phyloP scores from a whole-genome alignment of 2,888 invertebrate species.

The Subacronicta megacephala region DNA sequence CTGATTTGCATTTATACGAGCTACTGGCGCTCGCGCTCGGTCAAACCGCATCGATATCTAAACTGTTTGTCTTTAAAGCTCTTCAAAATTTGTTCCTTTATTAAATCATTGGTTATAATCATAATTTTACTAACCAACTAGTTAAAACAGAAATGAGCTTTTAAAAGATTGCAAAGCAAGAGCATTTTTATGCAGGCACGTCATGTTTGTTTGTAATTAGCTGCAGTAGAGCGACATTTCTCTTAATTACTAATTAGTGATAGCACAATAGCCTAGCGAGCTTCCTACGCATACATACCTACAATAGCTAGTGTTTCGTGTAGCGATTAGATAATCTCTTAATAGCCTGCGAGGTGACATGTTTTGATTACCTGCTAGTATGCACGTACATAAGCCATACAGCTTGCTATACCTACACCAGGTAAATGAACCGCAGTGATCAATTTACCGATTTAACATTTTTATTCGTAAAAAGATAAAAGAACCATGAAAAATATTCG shows the following conservation, averaged over 20 bases:
- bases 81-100: constrained; percentile 51
- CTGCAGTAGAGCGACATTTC: constrained; percentile 40
- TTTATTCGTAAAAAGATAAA: constrained; percentile 1
- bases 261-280: constrained; percentile 39
- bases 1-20: constrained; percentile 83
- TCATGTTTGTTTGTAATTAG: constrained; percentile 47
- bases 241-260: constrained; percentile 48
- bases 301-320: constrained; percentile 44
- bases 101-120: not conserved
- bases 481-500: constrained; percentile 30
- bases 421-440: not conserved
- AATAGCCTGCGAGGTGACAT: constrained; percentile 59
- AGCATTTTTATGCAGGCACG: constrained; percentile 20
- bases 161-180: constrained; percentile 6
- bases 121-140: too few species aligned
- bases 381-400: not conserved
- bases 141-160: not conserved
- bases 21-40: constrained; percentile 66
- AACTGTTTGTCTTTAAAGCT: constrained; percentile 59
- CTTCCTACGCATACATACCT: constrained; percentile 21
- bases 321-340: constrained; percentile 65
- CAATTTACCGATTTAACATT: not conserved
- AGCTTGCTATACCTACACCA: not conserved
- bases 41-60: constrained; percentile 73
- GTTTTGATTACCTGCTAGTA: constrained; percentile 57